Evolutionary conservation across 2,797 vertebrate species (phyloP).

Genomic region (Otolemur crassicaudatus): DNA sequence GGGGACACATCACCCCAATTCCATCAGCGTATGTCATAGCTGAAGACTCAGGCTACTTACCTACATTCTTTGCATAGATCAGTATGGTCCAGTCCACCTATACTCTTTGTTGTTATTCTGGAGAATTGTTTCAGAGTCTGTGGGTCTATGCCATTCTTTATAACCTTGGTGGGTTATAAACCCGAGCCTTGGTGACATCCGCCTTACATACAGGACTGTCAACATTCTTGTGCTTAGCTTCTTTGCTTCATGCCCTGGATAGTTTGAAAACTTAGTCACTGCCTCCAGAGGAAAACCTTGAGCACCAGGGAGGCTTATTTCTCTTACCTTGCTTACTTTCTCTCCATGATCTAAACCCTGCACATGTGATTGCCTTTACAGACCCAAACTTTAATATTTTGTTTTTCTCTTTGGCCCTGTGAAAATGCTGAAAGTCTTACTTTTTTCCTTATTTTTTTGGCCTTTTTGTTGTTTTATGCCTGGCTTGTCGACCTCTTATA

Average conservation of each 20-base stretch:
- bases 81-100: not conserved
- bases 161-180: not conserved
- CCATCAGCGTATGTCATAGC: fast-evolving
- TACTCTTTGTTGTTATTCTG: not conserved
- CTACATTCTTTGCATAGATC: not conserved
- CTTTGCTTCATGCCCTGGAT: not conserved
- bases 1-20: not conserved
- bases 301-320: not conserved
- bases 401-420: not conserved
- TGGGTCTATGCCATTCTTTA: not conserved
- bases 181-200: not conserved
- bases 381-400: not conserved
- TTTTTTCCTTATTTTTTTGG: not conserved
- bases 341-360: not conserved
- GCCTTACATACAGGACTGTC: no score
- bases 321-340: not conserved
- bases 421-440: not conserved
- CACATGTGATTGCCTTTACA: not conserved
- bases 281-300: not conserved
- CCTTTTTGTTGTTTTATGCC: not conserved
- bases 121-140: not conserved
- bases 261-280: not conserved
- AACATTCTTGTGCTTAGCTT: not conserved
- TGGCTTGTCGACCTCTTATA: not conserved
- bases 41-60: no score